Evolutionary conservation across 1,140 invertebrate genomes (phyloP).

Genomic region (Galendromus occidentalis): DNA sequence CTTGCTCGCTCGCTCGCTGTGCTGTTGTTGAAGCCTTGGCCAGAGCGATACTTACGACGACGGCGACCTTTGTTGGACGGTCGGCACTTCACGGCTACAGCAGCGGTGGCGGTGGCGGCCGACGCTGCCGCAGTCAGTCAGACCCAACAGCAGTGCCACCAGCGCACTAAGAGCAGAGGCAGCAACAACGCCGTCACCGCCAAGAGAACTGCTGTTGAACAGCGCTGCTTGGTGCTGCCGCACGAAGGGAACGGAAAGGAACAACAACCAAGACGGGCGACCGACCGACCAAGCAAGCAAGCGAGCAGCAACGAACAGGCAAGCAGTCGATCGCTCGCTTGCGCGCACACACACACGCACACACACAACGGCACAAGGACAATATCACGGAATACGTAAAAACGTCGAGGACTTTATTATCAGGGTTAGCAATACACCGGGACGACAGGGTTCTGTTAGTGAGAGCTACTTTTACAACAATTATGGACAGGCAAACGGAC

Average conservation of each 20-base stretch:
- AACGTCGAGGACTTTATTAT: slow-evolving; percentile 12
- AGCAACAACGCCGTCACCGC: not conserved
- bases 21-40: not conserved
- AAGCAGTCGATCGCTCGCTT: not conserved
- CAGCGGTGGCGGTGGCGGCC: not conserved
- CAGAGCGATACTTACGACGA: not conserved
- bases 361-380: slow-evolving; percentile 3
- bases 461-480: no score
- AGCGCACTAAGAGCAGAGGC: not conserved
- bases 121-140: not conserved
- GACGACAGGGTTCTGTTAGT: no score
- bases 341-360: not conserved
- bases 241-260: not conserved
- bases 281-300: not conserved
- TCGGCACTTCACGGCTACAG: not conserved
- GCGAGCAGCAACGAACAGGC: not conserved
- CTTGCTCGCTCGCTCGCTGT: not conserved
- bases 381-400: slow-evolving; percentile 10
- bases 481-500: no score
- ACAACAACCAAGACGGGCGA: not conserved
- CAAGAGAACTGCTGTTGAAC: not conserved
- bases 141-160: not conserved
- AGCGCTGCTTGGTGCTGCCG: not conserved
- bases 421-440: not conserved
- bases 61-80: not conserved